Evolutionary conservation across 2,113 vertebrate genomes (phyloP).

Genomic region (Forbesichthys papilliferus): DNA sequence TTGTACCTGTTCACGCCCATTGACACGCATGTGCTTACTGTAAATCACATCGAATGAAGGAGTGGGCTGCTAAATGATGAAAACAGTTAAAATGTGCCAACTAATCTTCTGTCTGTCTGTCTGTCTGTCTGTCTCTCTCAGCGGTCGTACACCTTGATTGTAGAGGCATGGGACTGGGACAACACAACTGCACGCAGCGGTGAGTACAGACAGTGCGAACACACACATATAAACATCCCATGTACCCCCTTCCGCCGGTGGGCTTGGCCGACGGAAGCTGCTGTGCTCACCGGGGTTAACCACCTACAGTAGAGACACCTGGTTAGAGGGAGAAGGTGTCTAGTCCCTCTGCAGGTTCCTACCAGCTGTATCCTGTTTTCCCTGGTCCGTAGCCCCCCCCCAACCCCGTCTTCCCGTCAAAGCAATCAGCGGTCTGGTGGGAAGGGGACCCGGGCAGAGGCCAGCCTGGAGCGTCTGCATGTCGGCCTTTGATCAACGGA

Average conservation of each 20-base stretch:
- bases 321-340: slow-evolving; percentile 3
- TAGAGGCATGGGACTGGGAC: slow-evolving; percentile 97
- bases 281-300: no score
- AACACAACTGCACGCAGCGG: slow-evolving; percentile 82
- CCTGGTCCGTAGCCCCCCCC: slow-evolving; percentile 39
- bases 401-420: slow-evolving; percentile 55
- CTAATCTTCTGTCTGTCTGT: not conserved
- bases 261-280: no score
- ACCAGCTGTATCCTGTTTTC: slow-evolving; percentile 81
- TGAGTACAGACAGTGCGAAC: slow-evolving; percentile 74
- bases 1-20: no score
- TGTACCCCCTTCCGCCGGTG: no score
- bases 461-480: not conserved
- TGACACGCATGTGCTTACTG: no score
- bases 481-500: slow-evolving; percentile 52
- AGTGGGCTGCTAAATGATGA: no score
- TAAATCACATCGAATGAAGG: no score
- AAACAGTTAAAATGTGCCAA: not conserved
- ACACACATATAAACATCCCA: not conserved
- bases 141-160: slow-evolving; percentile 89
- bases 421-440: slow-evolving; percentile 68
- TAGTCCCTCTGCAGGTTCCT: not conserved
- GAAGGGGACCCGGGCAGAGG: slow-evolving; percentile 57
- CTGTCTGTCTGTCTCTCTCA: slow-evolving; percentile 57
- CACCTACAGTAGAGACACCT: slow-evolving; percentile 3